Base-by-base conservation (phyloP, 2,113 vertebrate genomes). In the Lepus timidus region DNA sequence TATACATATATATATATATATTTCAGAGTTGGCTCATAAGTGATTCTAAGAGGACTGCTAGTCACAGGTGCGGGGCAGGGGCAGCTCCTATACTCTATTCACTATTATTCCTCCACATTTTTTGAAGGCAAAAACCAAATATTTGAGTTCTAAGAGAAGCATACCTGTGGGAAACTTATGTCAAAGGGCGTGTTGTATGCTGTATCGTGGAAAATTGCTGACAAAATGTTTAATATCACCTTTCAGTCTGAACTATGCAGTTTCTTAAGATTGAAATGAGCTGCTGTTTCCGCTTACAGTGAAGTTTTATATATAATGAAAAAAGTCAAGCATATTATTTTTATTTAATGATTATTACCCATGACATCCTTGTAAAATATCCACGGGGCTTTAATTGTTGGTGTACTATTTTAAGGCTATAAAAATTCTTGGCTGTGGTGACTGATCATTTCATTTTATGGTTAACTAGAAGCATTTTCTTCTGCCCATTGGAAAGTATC, bases 401-500 rank as follows among this genome's bases (percentile, higher is more conserved):
- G 10, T 76, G 4, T 58, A 5, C 19, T 92, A 91, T 74, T 65
- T 87, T 14, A 39, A 93, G 29, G 0, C 16, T 75, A 36, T 89
- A 80, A 96, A 97, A 51, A 81, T 62, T 68, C 9, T 85, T 4
- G 51, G 51, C 12, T 88, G 6, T 95, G 23, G 33, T 89, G 14
- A n/a, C 95, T 95, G 88, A 62, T 97, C 78, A 93, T 86, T 92
- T 36, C 58, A 93, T 96, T 92, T 93, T 33, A 4, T 93, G 17
- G 36, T 61, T 95, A 70, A 79, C 33, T 65, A 82, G 49, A 58
- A 88, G 0, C 12, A 55, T 94, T 98, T 95, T 95, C 75, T 27
- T 39, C 67, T 96, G 1, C 4, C 49, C 68, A 70, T 96, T 96
- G 96, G 84, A 65, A 62, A 74, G 4, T 7, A 33, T 73, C 12